Evolutionary conservation across 2,113 vertebrate genomes (phyloP).

Genomic region (Dasyurus viverrinus): DNA sequence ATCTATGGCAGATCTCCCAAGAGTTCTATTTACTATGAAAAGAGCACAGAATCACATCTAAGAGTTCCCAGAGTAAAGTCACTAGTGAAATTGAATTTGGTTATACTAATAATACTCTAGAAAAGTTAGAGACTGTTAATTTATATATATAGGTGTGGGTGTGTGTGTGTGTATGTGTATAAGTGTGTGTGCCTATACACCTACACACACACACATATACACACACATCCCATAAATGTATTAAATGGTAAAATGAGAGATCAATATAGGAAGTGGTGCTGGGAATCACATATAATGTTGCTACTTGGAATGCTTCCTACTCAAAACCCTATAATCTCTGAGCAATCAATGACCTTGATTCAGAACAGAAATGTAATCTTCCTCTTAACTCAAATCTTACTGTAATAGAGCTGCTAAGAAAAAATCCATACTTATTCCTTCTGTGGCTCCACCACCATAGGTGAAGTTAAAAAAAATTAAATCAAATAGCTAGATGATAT

Average conservation of each 20-base stretch:
- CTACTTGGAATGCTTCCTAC: neutral
- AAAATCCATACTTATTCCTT: neutral
- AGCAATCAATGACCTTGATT: neutral
- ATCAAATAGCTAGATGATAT: neutral
- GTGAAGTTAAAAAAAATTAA: neutral
- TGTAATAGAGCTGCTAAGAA: neutral
- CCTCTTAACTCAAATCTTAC: neutral
- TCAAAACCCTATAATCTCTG: neutral
- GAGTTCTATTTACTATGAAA: neutral
- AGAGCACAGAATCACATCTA: neutral
- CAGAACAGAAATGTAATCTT: neutral
- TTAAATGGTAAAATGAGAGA: neutral
- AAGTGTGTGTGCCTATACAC: too few species aligned
- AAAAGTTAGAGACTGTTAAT: neutral
- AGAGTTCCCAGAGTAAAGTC: neutral
- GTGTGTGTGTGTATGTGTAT: too few species aligned
- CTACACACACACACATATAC: too few species aligned
- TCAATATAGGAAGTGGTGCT: neutral
- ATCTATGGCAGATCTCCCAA: neutral
- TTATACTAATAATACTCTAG: neutral
- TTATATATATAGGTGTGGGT: too few species aligned
- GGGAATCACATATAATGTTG: neutral
- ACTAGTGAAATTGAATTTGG: neutral
- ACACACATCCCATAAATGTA: neutral
- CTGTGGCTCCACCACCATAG: neutral